Percentiles rank a stretch among this genome's conserved stretches.
These are phyloP conservation scores for Raphicerus campestris DNA, from an alignment of 2,113 vertebrate genomes.

Conservation along the genomic window DNA sequence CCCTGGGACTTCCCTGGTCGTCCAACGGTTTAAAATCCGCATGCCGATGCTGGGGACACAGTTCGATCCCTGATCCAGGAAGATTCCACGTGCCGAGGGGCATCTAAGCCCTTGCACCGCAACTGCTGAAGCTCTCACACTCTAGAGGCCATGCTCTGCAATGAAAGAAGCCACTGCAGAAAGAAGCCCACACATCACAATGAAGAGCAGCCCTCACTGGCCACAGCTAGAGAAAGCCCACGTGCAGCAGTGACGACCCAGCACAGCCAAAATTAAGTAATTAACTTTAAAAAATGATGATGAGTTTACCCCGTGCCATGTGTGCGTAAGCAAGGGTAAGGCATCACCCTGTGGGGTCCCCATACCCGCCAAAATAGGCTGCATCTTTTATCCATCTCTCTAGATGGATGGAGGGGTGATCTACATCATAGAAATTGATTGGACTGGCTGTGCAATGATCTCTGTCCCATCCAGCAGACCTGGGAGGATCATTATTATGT, in stretches of 20 bases:
- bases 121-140: accelerated
- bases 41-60: background rate
- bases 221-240: background rate
- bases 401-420: background rate
- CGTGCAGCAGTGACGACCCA: background rate
- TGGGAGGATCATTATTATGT: background rate
- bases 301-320: background rate
- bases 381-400: background rate
- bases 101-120: background rate
- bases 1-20: background rate
- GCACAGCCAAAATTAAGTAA: background rate
- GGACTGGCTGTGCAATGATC: background rate
- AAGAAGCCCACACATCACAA: background rate
- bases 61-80: background rate
- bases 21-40: accelerated
- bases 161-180: accelerated
- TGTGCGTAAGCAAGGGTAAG: no score
- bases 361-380: background rate
- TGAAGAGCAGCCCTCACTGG: background rate
- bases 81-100: background rate
- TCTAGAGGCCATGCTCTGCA: background rate
- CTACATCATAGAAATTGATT: background rate
- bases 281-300: background rate
- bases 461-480: background rate
- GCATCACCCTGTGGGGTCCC: background rate